A percentile compares a stretch with the other conserved stretches of the same genome.
Evolutionary conservation across 2,888 invertebrate species (phyloP).

Genomic region (Ashinkailepas kermadecensis): DNA sequence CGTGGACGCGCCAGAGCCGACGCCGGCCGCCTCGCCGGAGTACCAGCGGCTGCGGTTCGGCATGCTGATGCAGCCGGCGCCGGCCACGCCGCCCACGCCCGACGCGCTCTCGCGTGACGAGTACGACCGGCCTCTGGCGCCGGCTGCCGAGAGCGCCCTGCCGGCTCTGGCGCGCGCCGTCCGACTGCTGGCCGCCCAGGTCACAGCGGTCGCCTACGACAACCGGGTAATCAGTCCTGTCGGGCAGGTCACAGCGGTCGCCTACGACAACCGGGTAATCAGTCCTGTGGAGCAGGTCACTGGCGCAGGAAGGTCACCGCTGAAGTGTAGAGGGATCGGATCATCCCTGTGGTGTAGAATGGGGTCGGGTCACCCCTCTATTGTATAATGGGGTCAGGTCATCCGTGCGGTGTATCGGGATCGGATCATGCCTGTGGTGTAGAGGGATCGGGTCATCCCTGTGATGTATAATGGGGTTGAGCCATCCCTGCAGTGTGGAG

Average conservation of each 20-base stretch:
- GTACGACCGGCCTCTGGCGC: conserved; percentile 9
- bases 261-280: background rate
- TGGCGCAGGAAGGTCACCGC: no score
- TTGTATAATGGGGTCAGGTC: no score
- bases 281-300: no score
- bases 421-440: no score
- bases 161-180: conserved; percentile 10
- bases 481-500: no score
- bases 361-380: no score
- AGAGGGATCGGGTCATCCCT: no score
- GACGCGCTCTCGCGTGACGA: background rate
- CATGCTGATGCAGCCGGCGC: conserved; percentile 15
- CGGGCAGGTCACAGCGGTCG: conserved; percentile 5
- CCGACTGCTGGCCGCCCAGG: background rate
- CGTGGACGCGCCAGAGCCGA: background rate
- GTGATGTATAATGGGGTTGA: no score
- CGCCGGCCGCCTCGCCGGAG: background rate
- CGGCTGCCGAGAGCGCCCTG: background rate
- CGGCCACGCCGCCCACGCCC: conserved; percentile 13
- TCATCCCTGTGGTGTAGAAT: no score
- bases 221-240: background rate
- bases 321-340: no score
- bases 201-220: background rate
- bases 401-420: no score
- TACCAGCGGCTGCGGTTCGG: conserved; percentile 5